Percentiles rank a stretch among this genome's conserved stretches.
phyloP scores from a whole-genome alignment of 2,888 invertebrate species.

The Pachymerium ferrugineum region DNA sequence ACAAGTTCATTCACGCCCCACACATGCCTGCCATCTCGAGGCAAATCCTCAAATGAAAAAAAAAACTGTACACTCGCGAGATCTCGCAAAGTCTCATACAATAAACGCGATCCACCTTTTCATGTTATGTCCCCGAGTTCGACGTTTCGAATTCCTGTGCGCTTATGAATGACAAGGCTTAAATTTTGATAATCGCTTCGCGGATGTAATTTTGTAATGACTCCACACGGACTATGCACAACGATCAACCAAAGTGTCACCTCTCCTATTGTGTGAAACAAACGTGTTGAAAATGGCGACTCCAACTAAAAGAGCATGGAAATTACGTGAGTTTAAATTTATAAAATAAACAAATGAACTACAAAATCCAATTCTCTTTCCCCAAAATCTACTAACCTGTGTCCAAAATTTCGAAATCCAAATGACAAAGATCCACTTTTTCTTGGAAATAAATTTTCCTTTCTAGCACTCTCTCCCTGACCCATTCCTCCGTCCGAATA shows the following conservation, averaged over 20 bases:
- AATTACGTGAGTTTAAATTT: conserved; percentile 63
- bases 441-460: no score
- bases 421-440: no score
- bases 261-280: background rate
- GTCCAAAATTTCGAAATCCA: no score
- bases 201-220: background rate
- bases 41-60: background rate
- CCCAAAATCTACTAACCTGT: no score
- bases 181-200: background rate
- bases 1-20: background rate
- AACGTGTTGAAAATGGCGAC: conserved; percentile 29
- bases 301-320: conserved; percentile 66
- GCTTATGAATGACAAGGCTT: background rate
- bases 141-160: background rate
- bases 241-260: background rate
- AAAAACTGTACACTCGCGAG: background rate
- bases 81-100: background rate
- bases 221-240: background rate
- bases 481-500: background rate
- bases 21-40: background rate
- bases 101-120: background rate
- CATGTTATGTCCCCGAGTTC: background rate
- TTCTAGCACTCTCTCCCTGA: conserved; percentile 31
- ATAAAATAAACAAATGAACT: no score
- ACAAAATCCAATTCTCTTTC: no score